Base-by-base conservation (phyloP, 2,888 invertebrate species). In the Leptogaster cylindrica region DNA sequence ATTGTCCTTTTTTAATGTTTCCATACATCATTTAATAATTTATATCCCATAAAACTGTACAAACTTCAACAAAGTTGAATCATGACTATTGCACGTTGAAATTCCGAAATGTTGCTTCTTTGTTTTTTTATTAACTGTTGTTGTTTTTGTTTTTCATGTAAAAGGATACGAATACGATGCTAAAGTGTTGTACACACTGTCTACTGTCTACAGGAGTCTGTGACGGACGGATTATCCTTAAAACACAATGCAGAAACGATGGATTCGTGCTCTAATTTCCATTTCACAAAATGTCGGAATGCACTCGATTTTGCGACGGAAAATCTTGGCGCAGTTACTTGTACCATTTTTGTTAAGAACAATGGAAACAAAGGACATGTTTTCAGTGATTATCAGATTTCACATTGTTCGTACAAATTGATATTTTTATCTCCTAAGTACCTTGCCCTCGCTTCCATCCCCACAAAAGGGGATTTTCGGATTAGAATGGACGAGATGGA, bases 321-420 rank as follows among this genome's bases (percentile, higher is more conserved):
- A 55, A 55, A 55, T 55, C 36, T 25, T 3, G 25, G 41, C 41
- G 14, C 41, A 41, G 41, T 18, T 41, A 18, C 7, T 41, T 41
- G 41, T 16, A 18, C 41, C 6, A 18, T 41, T 41, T 16, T 18
- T 41, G 14, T 31, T 16, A 18, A 39, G 55, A 55, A 36, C 36
- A 23, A 55, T 12, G 33, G 23, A 61, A 18, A 46, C 63, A 63
- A 41, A 63, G 46, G 46, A 20, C 20, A 63, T 63, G 63, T 63
- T 63, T 63, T 44, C 46, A 31, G 46, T 63, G 63, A 44, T 63
- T 63, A 63, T 63, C 63, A 27, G 63, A 63, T 63, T 63, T 28
- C 12, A 28, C 31, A 44, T 63, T 63, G 63, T 63, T 23, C 46
- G 8, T 46, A 31, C 44, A 63, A 63, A 63, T 63, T 46, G 46